Evolutionary conservation across 2,888 invertebrate species (phyloP), one percentile per base, ranked within the genome.

Genomic region (Caenorhabditis imperialis): DNA sequence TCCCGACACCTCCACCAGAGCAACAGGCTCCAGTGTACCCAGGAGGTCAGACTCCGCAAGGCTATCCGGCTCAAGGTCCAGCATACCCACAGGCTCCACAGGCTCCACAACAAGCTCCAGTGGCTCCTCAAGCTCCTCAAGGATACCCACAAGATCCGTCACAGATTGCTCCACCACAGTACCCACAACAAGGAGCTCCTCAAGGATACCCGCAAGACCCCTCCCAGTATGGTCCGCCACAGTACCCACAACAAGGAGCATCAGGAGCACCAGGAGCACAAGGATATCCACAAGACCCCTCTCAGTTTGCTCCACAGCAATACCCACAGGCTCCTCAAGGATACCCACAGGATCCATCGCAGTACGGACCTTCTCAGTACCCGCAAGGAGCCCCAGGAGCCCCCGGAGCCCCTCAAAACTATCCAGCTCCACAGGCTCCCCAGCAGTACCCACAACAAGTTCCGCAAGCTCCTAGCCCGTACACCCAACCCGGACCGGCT

Each of bases 1-100:
- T 71, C 1, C 71, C 71, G 27, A 71, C 71, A 2, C 71, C 73
- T n/a, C 73, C 73, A 35, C 65, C 73, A n/a, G 71, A 71, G 30
- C 45, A 33, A n/a, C 61, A 50, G 25, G 50, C 51, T 27, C 42
- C 50, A n/a, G 51, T 35, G 1, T 57, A 58, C 23, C 67, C 67
- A 42, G 65, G 65, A 18, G 55, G 55, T 3, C 55, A 38, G 42
- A 55, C 48, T 33, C 67, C 48, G 20, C 45, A 45, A 27, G 63
- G 63, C 7, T 63, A 63, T 37, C 54, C 61, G 37, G 50, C 61
- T 4, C 62, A 62, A n/a, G 27, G 45, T 12, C 53, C 63, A 22
- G 33, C 33, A 5, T 61, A 50, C 23, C 48, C 47, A 40, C 23
- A n/a, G n/a, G 7, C 40, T 7, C n/a, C 47, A 12, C 40, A 27